Conservation (phyloP, 1,140 invertebrate species). For the Myzus persicae region DNA sequence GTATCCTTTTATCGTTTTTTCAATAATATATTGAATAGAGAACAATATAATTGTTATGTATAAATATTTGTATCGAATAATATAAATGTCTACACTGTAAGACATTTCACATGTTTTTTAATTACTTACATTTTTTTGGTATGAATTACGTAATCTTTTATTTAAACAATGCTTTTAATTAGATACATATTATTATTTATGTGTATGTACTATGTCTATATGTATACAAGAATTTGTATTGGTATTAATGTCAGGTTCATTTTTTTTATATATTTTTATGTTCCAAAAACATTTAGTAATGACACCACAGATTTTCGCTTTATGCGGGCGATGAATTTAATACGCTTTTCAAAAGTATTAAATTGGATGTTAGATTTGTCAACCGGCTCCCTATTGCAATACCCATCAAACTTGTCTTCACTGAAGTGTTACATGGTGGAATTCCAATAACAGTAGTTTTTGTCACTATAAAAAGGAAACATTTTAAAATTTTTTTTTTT, state of each 20-base stretch:
- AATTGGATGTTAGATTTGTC: neutral
- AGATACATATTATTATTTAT: too few species aligned
- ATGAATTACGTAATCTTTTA: too few species aligned
- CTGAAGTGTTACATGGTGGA: neutral
- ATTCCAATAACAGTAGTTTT: constrained; percentile 4
- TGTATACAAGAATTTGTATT: neutral
- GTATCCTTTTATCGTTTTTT: too few species aligned
- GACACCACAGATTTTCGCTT: neutral
- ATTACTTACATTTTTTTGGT: too few species aligned
- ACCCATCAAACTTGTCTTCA: neutral
- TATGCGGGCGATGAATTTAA: neutral
- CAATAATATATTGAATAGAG: too few species aligned
- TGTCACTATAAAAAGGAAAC: neutral
- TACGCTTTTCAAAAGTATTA: neutral
- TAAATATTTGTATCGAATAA: too few species aligned
- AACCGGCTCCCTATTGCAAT: neutral
- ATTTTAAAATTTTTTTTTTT: neutral
- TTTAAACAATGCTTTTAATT: too few species aligned
- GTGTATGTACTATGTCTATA: too few species aligned
- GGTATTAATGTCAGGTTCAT: neutral
- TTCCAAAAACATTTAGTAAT: neutral
- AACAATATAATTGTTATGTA: too few species aligned
- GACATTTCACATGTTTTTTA: too few species aligned
- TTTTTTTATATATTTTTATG: neutral
- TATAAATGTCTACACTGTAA: too few species aligned